Conservation (phyloP, 2,888 invertebrate species). For the Nephrocerus scutellatus region DNA sequence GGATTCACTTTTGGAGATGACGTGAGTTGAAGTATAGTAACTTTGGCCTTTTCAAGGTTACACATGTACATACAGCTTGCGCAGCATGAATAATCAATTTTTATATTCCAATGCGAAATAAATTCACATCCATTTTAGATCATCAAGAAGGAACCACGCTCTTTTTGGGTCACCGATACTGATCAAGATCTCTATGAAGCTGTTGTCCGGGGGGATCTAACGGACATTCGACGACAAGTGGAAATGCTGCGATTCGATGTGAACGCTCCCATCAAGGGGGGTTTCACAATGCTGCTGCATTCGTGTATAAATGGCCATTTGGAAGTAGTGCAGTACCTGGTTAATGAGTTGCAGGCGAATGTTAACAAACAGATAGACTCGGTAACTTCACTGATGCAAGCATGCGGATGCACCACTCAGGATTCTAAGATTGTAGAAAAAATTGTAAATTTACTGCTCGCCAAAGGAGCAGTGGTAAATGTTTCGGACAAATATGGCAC, state of each 20-base stretch:
- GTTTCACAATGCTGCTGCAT: constrained; percentile 30
- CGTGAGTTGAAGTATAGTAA: constrained; percentile 24
- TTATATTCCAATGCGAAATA: background rate
- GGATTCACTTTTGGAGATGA: constrained; percentile 40
- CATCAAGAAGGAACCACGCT: constrained; percentile 12
- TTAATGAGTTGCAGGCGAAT: constrained; percentile 30
- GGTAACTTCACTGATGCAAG: constrained; percentile 35
- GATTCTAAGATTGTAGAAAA: constrained; percentile 23
- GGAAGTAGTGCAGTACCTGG: constrained; percentile 34
- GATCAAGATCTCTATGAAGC: constrained; percentile 31
- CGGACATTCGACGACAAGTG: constrained; percentile 27
- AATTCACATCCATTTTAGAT: constrained; percentile 3
- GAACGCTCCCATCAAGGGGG: constrained; percentile 25
- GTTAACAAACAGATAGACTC: constrained; percentile 40
- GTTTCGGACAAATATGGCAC: constrained; percentile 40
- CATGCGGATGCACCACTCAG: constrained; percentile 30
- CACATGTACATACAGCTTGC: background rate
- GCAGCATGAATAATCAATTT: background rate
- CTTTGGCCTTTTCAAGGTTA: background rate
- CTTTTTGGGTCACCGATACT: constrained; percentile 12
- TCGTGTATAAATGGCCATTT: constrained; percentile 35
- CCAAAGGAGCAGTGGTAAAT: constrained; percentile 37
- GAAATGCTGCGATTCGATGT: constrained; percentile 23
- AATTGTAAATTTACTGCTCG: constrained; percentile 33
- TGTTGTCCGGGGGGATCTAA: constrained; percentile 28